Evolutionary conservation across 2,888 invertebrate species (phyloP).

Genomic region (Patella pellucida): DNA sequence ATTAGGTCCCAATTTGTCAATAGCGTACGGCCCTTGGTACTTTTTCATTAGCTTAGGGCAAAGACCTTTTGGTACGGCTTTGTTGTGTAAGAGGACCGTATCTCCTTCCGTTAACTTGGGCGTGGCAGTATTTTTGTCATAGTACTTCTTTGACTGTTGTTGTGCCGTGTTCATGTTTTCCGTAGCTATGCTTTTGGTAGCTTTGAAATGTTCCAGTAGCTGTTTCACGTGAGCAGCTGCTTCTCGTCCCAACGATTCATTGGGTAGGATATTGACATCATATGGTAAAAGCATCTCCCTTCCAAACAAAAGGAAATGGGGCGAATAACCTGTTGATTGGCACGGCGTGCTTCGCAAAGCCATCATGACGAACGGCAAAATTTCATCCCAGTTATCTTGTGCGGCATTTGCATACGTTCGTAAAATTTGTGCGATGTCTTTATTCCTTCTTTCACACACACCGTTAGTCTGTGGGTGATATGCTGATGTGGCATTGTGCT

Average conservation of each 20-base stretch:
- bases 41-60: conserved; percentile 27
- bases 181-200: conserved; percentile 7
- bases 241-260: too few relatives aligned
- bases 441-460: conserved; percentile 18
- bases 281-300: too few relatives aligned
- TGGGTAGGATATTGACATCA: too few relatives aligned
- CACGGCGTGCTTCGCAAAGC: conserved; percentile 4
- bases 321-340: conserved; percentile 11
- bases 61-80: conserved; percentile 21
- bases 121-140: conserved; percentile 12
- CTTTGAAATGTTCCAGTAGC: background rate
- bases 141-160: background rate
- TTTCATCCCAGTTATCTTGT: background rate
- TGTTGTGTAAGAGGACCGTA: too few relatives aligned
- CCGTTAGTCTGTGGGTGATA: conserved; percentile 21
- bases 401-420: conserved; percentile 6
- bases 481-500: background rate
- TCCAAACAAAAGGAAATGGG: too few relatives aligned
- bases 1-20: conserved; percentile 27
- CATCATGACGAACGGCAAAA: conserved; percentile 19
- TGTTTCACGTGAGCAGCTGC: too few relatives aligned
- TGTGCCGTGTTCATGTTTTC: conserved; percentile 15
- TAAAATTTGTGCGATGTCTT: conserved; percentile 11
- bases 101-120: conserved; percentile 13
- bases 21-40: conserved; percentile 18